Percentiles rank a stretch among this genome's conserved stretches.
These are phyloP conservation scores for Spatulosminthurus flaviceps DNA, from an alignment of 2,888 invertebrate genomes.

Conservation along the genomic window DNA sequence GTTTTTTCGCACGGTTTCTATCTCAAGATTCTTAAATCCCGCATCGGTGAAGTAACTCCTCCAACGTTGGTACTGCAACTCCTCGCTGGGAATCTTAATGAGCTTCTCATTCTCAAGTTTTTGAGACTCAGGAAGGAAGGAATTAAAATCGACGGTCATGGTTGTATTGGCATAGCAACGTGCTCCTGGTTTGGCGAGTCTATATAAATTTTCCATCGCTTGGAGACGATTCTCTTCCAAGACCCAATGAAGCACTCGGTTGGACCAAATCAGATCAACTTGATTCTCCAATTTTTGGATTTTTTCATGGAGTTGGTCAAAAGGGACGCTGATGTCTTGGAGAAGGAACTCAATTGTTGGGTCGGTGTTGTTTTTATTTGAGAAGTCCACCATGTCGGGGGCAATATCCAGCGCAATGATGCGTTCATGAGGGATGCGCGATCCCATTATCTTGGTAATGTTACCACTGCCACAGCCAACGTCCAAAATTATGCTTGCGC, in stretches of 20 bases:
- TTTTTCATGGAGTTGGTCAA: background rate
- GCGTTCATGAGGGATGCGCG: background rate
- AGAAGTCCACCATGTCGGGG: slow-evolving; percentile 21
- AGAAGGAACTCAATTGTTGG: background rate
- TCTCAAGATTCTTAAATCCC: background rate
- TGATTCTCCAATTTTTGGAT: slow-evolving; percentile 9
- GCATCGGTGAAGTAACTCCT: background rate
- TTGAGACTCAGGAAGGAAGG: background rate
- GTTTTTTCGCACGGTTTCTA: background rate
- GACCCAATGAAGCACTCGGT: slow-evolving; percentile 34
- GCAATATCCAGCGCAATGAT: slow-evolving; percentile 26
- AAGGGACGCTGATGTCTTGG: slow-evolving; percentile 25
- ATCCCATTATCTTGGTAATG: background rate
- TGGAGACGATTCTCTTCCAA: background rate
- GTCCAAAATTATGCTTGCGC: slow-evolving; percentile 8
- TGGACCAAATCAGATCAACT: slow-evolving; percentile 40
- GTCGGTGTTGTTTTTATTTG: background rate
- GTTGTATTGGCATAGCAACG: background rate
- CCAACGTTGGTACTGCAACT: slow-evolving; percentile 5
- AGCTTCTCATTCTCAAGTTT: background rate
- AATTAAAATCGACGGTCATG: background rate
- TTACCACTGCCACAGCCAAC: slow-evolving; percentile 36
- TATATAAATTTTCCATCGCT: slow-evolving; percentile 1
- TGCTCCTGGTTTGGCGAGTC: slow-evolving; percentile 5
- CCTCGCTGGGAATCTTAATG: background rate